Base-by-base conservation (phyloP, 2,113 vertebrate species). In the Podocnemis expansa region DNA sequence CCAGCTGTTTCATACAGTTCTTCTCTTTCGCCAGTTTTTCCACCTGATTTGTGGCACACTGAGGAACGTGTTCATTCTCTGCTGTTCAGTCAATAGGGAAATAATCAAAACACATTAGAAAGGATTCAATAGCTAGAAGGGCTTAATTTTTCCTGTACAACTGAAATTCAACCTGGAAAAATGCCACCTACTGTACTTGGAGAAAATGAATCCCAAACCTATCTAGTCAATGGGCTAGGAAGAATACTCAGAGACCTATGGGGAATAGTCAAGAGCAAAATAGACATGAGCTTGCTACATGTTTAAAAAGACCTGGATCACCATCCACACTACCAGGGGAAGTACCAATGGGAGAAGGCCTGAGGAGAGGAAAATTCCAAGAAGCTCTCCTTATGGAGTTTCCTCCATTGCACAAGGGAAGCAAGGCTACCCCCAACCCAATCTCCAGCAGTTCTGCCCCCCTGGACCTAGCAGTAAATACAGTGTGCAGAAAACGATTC, bases 141-240 rank as follows among this genome's bases (percentile, higher is more conserved):
- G 31, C 78, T 90, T 93, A 96, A 95, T 84, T 70, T 86, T 93
- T 96, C 29, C 43, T 79, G 52, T 51, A 54, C 89, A 47, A 8
- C 16, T 56, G 63, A 82, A 43, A 88, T 8, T 75, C 11, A 13
- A 29, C 47, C 67, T 1, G 10, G 76, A 92, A 88, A 88, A 93
- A 22, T 3, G 55, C 10, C 8, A 86, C 34, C 34, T 63, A n/a
- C 16, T 63, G 8, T 63, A 17, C 41, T 49, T 22, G 89, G 38
- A 29, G 8, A 75, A 89, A 89, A 90, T 21, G 12, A 95, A 80
- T 91, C 73, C 5, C 67, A 89, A 88, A 29, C 31, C 3, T 58
- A 14, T n/a, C 34, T 9, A 8, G 78, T 47, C 45, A 55, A 55
- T 6, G 73, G 38, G 67, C 22, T 84, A 51, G 6, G 4, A 82